Evolutionary conservation across 2,797 vertebrate genomes (phyloP).

Genomic region (Centroberyx gerrardi): DNA sequence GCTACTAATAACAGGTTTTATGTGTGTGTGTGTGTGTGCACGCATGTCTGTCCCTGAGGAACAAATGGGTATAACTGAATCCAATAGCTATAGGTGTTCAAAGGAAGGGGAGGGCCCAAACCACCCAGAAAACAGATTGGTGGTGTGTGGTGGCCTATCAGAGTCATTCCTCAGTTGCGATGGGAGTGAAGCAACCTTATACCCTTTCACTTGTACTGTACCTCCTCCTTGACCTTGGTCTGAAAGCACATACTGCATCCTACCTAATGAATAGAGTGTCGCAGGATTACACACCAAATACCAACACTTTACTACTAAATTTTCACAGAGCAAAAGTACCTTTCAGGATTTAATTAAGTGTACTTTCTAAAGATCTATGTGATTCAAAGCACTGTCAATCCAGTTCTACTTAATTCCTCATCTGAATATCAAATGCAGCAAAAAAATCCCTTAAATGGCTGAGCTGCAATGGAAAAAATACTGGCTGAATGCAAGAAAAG

Average conservation of each 20-base stretch:
- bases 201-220: not conserved
- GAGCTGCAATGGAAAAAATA: not conserved
- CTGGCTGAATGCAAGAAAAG: not conserved
- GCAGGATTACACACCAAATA: not conserved
- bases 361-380: not conserved
- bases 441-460: no score
- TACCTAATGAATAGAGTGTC: not conserved
- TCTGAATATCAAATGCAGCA: not conserved
- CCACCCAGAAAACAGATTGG: conserved; percentile 17
- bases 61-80: conserved; percentile 58
- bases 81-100: conserved; percentile 64
- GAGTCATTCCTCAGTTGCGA: not conserved
- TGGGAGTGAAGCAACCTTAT: not conserved
- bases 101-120: conserved; percentile 18
- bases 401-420: not conserved
- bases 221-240: not conserved
- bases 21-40: conserved; percentile 53
- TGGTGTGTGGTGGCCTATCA: not conserved
- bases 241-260: not conserved
- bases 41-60: conserved; percentile 43
- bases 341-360: not conserved
- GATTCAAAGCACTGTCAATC: not conserved
- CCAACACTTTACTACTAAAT: not conserved
- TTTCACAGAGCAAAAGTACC: not conserved
- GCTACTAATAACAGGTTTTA: conserved; percentile 82